Conservation (phyloP, 2,888 invertebrate species). For the Trissolcus japonicus region DNA sequence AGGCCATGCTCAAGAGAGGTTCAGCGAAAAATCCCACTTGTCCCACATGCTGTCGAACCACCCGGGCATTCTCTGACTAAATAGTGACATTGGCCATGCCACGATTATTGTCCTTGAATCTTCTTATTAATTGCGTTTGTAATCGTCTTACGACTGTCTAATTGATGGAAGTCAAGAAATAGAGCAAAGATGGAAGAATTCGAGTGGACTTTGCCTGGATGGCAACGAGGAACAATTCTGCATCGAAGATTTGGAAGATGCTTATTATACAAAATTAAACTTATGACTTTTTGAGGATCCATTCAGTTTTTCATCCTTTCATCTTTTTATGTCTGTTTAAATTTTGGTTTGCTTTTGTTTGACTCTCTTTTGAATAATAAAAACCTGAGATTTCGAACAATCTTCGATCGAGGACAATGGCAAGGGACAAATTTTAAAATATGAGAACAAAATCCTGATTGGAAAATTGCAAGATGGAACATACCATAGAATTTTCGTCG, state of each 20-base stretch:
- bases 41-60: conserved; percentile 46
- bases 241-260: no score
- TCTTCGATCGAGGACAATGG: no score
- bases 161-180: conserved; percentile 15
- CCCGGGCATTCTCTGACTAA: conserved; percentile 42
- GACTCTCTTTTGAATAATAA: no score
- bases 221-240: no score
- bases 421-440: no score
- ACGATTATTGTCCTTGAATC: conserved; percentile 48
- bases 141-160: conserved; percentile 5
- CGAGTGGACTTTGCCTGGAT: no score
- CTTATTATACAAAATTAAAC: no score
- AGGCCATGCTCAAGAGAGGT: conserved; percentile 41
- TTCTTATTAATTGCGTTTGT: conserved; percentile 27
- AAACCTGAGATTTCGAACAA: no score
- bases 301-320: no score
- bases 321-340: no score
- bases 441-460: neutral
- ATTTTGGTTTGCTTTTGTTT: no score
- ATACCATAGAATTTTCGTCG: conserved; percentile 96
- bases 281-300: no score
- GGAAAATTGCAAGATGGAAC: conserved; percentile 11
- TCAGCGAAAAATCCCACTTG: conserved; percentile 52
- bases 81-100: conserved; percentile 54
- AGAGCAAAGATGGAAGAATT: neutral